phyloP scores from a whole-genome alignment of 2,888 invertebrate genomes.

The Cataglyphis livida region DNA sequence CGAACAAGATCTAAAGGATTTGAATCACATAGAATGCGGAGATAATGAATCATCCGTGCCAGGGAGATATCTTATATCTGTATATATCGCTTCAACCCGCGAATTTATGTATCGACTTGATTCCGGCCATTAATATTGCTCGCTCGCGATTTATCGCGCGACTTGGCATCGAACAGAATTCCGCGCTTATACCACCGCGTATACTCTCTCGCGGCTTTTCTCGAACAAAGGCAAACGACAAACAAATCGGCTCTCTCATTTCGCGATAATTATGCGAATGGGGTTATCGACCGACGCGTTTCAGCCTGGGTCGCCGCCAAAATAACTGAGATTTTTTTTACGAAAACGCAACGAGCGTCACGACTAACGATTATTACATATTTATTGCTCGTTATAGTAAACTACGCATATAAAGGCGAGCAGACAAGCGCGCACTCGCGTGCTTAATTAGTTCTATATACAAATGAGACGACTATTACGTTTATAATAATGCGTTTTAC shows the following conservation, averaged over 20 bases:
- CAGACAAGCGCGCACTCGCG: neutral
- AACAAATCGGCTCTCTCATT: constrained; percentile 59
- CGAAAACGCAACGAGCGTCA: constrained; percentile 5
- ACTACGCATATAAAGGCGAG: neutral
- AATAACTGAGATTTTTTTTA: constrained; percentile 58
- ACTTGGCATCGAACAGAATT: constrained; percentile 58
- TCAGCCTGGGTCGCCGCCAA: constrained; percentile 57
- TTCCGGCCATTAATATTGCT: constrained; percentile 34
- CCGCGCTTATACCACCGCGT: constrained; percentile 58
- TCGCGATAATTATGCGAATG: constrained; percentile 70
- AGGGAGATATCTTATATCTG: constrained; percentile 3
- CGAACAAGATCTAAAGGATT: neutral
- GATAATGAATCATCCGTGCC: constrained; percentile 8
- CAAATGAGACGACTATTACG: constrained; percentile 42
- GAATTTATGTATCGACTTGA: constrained; percentile 48
- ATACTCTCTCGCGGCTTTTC: neutral
- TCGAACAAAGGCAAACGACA: constrained; percentile 53
- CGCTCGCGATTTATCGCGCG: constrained; percentile 38
- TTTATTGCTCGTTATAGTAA: constrained; percentile 40
- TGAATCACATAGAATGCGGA: neutral
- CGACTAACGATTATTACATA: constrained; percentile 49
- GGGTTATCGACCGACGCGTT: constrained; percentile 57
- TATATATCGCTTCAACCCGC: constrained; percentile 27
- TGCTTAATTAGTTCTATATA: constrained; percentile 35
- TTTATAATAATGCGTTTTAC: constrained; percentile 48